Conservation (phyloP, 2,797 vertebrate genomes). For the Gymnothorax reevesii region DNA sequence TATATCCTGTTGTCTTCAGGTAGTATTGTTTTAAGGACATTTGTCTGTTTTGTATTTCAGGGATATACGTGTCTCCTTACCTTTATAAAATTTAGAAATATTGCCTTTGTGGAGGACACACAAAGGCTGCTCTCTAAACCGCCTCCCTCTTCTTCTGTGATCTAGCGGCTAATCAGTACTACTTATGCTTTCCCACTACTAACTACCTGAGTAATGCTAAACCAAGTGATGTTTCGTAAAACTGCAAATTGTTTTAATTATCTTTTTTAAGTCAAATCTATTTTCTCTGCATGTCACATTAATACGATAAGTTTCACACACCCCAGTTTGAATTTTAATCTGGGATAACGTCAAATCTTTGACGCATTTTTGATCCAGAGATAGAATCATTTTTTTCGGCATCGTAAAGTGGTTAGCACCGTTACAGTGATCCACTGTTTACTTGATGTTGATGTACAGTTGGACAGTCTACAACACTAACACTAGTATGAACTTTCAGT, state of each 20-base stretch:
- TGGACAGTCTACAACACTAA: neutral
- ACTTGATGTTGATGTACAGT: neutral
- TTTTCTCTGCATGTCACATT: constrained; percentile 4
- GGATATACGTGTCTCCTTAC: constrained; percentile 34
- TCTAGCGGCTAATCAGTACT: constrained; percentile 23
- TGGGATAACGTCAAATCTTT: neutral
- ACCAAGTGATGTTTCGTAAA: neutral
- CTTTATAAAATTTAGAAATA: constrained; percentile 36
- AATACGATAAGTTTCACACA: neutral
- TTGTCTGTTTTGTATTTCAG: constrained; percentile 34
- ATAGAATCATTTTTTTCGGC: neutral
- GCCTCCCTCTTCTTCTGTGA: constrained; percentile 14
- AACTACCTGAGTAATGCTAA: constrained; percentile 4
- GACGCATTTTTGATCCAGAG: neutral
- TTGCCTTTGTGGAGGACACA: constrained; percentile 35
- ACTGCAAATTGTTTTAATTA: constrained; percentile 10
- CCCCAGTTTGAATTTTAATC: too few species aligned
- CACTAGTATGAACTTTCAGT: neutral
- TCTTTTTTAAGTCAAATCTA: neutral
- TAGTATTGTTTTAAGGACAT: neutral
- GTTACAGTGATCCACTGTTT: neutral
- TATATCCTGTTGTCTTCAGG: neutral
- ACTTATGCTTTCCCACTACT: constrained; percentile 4
- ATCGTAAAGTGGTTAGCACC: neutral
- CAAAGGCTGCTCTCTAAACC: constrained; percentile 28